Evolutionary conservation across 2,113 vertebrate species (phyloP).

Genomic region (Phylloscopus trochilus): DNA sequence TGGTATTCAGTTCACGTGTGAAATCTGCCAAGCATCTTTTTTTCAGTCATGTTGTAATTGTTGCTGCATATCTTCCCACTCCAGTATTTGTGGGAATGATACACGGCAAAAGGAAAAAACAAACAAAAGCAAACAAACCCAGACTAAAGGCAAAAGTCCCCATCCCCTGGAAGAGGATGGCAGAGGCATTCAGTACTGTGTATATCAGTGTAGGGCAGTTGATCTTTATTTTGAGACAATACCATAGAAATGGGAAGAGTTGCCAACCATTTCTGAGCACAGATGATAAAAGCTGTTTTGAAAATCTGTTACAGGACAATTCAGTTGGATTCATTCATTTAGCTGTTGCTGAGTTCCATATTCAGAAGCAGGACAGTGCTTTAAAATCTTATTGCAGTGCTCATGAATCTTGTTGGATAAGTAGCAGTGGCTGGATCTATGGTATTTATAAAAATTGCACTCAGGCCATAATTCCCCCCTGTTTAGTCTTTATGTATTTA

Average conservation of each 20-base stretch:
- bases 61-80: neutral
- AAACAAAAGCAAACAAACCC: neutral
- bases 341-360: neutral
- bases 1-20: neutral
- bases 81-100: neutral
- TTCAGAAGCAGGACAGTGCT: neutral
- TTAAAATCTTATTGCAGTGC: neutral
- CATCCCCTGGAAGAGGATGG: neutral
- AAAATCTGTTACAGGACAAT: neutral
- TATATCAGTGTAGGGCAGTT: neutral
- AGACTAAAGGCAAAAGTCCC: neutral
- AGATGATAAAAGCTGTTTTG: conserved; percentile 20
- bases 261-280: neutral
- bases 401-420: neutral
- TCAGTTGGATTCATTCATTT: neutral
- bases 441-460: neutral
- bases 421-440: neutral
- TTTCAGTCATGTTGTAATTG: neutral
- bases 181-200: neutral
- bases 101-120: neutral
- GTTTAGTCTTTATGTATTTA: neutral
- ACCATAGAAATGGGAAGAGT: neutral
- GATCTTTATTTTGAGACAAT: conserved; percentile 2
- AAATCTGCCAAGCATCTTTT: neutral
- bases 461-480: neutral